Evolutionary conservation across 2,113 vertebrate species (phyloP).

Genomic region (Phoenicopterus ruber): DNA sequence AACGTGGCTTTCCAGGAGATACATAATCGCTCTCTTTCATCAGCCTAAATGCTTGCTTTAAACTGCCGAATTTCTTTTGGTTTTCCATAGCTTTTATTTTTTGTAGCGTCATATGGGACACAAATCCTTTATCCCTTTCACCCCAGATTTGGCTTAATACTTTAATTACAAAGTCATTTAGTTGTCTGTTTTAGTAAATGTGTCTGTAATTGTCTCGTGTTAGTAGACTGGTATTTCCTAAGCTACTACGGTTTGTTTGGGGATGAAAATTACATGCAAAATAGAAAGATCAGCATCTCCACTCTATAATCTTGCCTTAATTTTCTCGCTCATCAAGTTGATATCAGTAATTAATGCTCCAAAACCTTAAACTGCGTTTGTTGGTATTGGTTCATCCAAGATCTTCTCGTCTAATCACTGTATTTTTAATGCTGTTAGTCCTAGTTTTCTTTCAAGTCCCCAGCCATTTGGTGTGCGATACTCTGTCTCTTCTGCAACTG

Average conservation of each 20-base stretch:
- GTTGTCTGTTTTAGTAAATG: conserved; percentile 24
- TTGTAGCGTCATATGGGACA: not conserved
- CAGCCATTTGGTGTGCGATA: not conserved
- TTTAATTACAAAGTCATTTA: conserved; percentile 43
- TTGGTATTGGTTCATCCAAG: not conserved
- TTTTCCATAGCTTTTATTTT: not conserved
- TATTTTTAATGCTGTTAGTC: not conserved
- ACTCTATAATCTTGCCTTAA: conserved; percentile 22
- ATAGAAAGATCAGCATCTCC: conserved; percentile 18
- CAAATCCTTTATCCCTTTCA: conserved; percentile 34
- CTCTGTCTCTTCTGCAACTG: not conserved
- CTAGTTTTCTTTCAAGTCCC: not conserved
- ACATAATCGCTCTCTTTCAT: not conserved
- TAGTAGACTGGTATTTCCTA: conserved; percentile 27
- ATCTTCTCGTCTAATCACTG: not conserved
- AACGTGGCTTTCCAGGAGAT: not conserved
- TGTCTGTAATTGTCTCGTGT: conserved; percentile 18
- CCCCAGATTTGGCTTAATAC: conserved; percentile 29
- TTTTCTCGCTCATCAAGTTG: conserved; percentile 25
- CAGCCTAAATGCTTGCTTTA: not conserved
- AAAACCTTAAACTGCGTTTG: not conserved
- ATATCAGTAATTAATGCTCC: conserved; percentile 39
- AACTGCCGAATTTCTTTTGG: not conserved
- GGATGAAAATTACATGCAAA: conserved; percentile 23
- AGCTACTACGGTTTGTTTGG: conserved; percentile 31